phyloP scores from a whole-genome alignment of 2,888 invertebrate genomes.

The Amphiduros pacificus region DNA sequence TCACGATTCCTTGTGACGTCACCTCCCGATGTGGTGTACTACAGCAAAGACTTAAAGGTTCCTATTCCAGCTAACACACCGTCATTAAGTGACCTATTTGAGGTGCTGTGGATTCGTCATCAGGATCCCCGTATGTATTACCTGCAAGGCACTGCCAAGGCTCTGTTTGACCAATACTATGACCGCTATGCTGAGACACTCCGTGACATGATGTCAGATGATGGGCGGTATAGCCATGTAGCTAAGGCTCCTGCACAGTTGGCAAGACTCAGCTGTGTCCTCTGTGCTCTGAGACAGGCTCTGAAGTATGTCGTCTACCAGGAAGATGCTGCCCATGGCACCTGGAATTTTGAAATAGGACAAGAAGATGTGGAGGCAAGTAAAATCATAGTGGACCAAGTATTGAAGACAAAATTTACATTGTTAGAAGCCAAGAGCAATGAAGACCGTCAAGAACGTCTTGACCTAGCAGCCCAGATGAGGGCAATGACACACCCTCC shows the following conservation, averaged over 20 bases:
- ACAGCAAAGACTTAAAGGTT: conserved; percentile 16
- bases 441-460: background rate
- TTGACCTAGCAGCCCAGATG: background rate
- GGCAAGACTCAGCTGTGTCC: conserved; percentile 11
- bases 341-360: conserved; percentile 16
- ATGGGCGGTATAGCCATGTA: conserved; percentile 9
- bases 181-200: conserved; percentile 15
- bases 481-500: background rate
- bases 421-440: background rate
- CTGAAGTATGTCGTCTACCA: conserved; percentile 25
- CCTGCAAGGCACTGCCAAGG: conserved; percentile 18
- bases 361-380: conserved; percentile 21
- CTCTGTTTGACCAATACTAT: conserved; percentile 14
- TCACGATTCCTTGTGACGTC: conserved; percentile 19
- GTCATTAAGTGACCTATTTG: conserved; percentile 14
- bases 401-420: conserved; percentile 15
- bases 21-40: conserved; percentile 12
- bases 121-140: conserved; percentile 11
- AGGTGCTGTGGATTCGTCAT: conserved; percentile 16
- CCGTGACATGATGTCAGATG: conserved; percentile 7
- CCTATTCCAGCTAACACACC: conserved; percentile 27
- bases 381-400: conserved; percentile 21
- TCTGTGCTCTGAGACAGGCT: conserved; percentile 22
- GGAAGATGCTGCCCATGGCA: conserved; percentile 18
- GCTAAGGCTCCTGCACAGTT: conserved; percentile 23